Conservation (phyloP, 1,140 invertebrate species). For the Maconellicoccus hirsutus region DNA sequence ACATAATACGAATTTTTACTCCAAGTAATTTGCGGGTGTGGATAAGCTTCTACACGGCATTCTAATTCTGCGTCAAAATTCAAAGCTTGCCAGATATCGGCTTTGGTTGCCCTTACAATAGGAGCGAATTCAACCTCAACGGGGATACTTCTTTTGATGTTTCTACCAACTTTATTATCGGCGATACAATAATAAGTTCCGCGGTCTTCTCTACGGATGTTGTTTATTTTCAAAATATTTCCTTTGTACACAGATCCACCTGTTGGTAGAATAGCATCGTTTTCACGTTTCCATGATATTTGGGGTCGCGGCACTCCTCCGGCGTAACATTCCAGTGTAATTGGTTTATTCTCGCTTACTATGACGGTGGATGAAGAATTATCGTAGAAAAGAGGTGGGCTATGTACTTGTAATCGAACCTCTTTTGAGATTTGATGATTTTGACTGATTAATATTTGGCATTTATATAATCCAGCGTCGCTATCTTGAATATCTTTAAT, state of each 20-base stretch:
- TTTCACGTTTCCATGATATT: conserved; percentile 83
- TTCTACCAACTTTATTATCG: conserved; percentile 77
- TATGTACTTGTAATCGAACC: conserved; percentile 67
- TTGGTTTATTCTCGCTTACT: conserved; percentile 62
- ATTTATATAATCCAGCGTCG: conserved; percentile 77
- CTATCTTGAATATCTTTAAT: conserved; percentile 92
- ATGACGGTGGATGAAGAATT: conserved; percentile 80
- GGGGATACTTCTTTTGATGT: conserved; percentile 70
- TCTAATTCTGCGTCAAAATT: conserved; percentile 87
- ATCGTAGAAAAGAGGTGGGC: conserved; percentile 80
- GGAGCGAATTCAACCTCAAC: conserved; percentile 80
- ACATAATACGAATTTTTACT: conserved; percentile 61
- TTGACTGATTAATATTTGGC: conserved; percentile 68
- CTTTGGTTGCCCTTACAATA: conserved; percentile 66
- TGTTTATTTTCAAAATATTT: conserved; percentile 65
- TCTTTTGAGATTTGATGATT: conserved; percentile 67
- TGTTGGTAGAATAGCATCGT: conserved; percentile 82
- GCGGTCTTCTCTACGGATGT: conserved; percentile 72
- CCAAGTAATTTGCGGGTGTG: conserved; percentile 77
- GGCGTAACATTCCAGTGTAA: conserved; percentile 76
- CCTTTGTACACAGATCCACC: conserved; percentile 74
- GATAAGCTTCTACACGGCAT: conserved; percentile 85
- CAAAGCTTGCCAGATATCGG: conserved; percentile 69
- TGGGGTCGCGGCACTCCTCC: conserved; percentile 66
- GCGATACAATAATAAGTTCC: conserved; percentile 90